Percentiles rank a stretch among this genome's conserved stretches.
phyloP scores from a whole-genome alignment of 2,888 invertebrate genomes.

The Itoplectis maculator region DNA sequence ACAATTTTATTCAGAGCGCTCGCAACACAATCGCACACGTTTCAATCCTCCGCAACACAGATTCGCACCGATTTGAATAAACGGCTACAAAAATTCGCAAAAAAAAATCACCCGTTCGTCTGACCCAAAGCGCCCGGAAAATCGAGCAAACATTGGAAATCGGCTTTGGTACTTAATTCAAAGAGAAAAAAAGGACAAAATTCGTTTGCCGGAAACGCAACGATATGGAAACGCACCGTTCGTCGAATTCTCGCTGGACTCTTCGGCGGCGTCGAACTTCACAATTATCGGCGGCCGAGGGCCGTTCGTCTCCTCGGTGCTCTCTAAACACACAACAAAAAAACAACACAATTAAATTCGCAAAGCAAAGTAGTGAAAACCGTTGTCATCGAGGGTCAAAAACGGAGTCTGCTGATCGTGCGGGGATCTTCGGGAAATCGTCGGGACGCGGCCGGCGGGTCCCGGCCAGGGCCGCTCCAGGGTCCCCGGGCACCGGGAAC shows the following conservation, averaged over 20 bases:
- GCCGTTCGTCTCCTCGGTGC: conserved; percentile 76
- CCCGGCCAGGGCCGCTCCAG: background rate
- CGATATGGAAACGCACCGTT: conserved; percentile 75
- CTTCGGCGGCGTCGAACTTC: conserved; percentile 80
- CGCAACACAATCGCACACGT: too few species aligned
- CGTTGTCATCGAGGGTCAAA: conserved; percentile 58
- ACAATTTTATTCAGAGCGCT: too few species aligned
- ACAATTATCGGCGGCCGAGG: conserved; percentile 76
- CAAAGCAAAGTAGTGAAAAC: too few species aligned
- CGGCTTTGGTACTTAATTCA: background rate
- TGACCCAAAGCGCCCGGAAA: background rate
- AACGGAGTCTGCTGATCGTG: conserved; percentile 50
- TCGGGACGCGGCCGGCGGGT: conserved; percentile 1
- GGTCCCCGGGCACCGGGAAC: background rate
- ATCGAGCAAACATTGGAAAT: background rate
- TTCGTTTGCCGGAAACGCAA: background rate
- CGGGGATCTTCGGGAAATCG: conserved; percentile 49
- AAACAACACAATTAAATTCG: conserved; percentile 56
- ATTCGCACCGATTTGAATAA: too few species aligned
- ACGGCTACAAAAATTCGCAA: too few species aligned
- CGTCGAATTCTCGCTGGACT: conserved; percentile 76
- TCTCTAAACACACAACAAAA: conserved; percentile 73
- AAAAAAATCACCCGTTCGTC: too few species aligned
- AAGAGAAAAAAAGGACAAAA: background rate
- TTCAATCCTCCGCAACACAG: too few species aligned